A percentile compares a stretch with the other conserved stretches of the same genome.
These are phyloP conservation scores for Batillaria attramentaria DNA, from an alignment of 1,140 invertebrate genomes.

Conservation along the genomic window DNA sequence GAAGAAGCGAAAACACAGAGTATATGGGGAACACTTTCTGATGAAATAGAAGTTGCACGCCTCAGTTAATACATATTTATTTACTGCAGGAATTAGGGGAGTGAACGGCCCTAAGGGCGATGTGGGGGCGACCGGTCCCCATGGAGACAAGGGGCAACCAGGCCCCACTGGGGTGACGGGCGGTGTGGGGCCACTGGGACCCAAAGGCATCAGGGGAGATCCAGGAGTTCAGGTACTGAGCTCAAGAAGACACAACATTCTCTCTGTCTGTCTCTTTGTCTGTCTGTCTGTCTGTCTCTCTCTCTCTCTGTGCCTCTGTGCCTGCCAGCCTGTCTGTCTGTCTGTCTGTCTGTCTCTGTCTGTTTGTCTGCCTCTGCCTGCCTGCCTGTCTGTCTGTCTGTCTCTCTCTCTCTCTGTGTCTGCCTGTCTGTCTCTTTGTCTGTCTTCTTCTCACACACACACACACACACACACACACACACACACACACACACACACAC, in stretches of 20 bases:
- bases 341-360: background rate
- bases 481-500: too few species aligned
- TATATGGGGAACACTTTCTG: too few species aligned
- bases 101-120: too few species aligned
- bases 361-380: background rate
- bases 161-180: too few species aligned
- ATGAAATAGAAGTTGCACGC: too few species aligned
- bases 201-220: background rate
- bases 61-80: too few species aligned
- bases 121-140: too few species aligned
- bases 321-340: too few species aligned
- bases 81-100: too few species aligned
- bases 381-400: background rate
- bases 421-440: slow-evolving; percentile 1
- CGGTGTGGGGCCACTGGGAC: too few species aligned
- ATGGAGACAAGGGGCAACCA: too few species aligned
- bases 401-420: slow-evolving; percentile 7
- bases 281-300: background rate
- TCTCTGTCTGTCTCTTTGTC: background rate
- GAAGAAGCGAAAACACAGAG: too few species aligned
- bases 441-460: background rate
- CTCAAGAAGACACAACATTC: background rate
- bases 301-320: background rate
- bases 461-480: background rate
- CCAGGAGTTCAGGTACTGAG: background rate